These are phyloP conservation scores for Mormyrops attenuatus DNA, from an alignment of 2,797 vertebrate species.

Conservation along the genomic window DNA sequence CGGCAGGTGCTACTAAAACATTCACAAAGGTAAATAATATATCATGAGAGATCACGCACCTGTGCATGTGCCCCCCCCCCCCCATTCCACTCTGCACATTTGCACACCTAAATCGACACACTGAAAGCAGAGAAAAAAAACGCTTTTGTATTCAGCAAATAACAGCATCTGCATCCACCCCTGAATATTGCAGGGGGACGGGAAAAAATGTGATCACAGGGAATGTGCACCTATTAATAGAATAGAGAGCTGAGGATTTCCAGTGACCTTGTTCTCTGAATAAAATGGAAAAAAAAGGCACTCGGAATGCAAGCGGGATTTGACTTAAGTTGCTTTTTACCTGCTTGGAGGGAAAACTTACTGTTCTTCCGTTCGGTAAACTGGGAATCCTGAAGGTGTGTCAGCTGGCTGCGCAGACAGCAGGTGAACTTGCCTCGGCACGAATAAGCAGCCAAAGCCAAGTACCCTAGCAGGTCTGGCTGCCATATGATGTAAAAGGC, in stretches of 20 bases:
- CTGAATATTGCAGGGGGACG: not conserved
- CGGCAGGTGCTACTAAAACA: not conserved
- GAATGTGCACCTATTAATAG: conserved; percentile 3
- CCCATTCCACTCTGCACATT: not conserved
- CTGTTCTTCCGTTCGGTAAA: not conserved
- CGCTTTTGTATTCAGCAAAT: not conserved
- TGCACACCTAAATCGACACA: not conserved
- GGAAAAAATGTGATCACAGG: not conserved
- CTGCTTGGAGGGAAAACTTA: not conserved
- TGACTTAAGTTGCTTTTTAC: not conserved
- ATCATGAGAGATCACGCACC: not conserved
- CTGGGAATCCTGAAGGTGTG: not conserved
- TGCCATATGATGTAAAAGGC: not conserved
- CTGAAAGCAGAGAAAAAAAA: not conserved
- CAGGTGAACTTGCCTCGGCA: not conserved
- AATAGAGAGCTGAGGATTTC: not conserved
- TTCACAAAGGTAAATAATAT: not conserved
- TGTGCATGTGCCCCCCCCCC: not conserved
- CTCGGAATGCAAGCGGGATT: not conserved
- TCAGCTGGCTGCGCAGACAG: not conserved
- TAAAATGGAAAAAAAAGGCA: not conserved
- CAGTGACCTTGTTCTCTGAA: not conserved
- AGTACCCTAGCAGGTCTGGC: not conserved
- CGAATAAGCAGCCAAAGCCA: not conserved
- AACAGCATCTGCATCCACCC: not conserved